These are phyloP conservation scores for Lethenteron camtschaticum DNA, from an alignment of 2,113 vertebrate genomes.

Conservation along the genomic window DNA sequence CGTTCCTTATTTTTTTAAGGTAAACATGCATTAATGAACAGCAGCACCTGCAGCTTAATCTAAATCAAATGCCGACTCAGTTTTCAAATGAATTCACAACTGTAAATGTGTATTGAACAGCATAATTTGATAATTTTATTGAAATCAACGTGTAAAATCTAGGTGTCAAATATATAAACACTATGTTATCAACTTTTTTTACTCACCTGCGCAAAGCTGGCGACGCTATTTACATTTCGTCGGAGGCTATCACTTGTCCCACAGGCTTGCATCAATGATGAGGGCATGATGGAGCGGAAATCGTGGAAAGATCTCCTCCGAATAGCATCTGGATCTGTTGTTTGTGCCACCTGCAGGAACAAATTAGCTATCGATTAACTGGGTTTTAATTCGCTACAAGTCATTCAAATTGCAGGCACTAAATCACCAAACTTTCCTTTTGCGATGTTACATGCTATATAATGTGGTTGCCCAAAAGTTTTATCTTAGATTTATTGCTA, in stretches of 20 bases:
- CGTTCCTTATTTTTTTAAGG: background rate
- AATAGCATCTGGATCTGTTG: background rate
- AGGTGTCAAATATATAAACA: background rate
- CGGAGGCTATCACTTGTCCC: conserved; percentile 4
- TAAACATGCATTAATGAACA: background rate
- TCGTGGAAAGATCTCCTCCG: conserved; percentile 6
- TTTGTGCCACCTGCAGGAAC: background rate
- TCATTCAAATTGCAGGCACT: background rate
- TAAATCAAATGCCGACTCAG: background rate
- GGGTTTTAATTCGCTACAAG: background rate
- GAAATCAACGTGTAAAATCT: background rate
- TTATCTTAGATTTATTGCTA: background rate
- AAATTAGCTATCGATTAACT: too few species aligned
- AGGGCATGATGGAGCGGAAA: conserved; percentile 5
- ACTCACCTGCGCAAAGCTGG: background rate
- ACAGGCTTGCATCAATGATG: background rate
- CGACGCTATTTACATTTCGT: conserved; percentile 4
- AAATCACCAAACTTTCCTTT: background rate
- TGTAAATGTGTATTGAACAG: background rate
- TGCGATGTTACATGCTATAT: background rate
- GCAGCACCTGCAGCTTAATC: background rate
- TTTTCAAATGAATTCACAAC: background rate
- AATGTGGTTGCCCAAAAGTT: background rate
- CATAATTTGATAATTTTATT: background rate
- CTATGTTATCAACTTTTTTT: background rate